Percentiles rank a stretch among this genome's conserved stretches.
These are phyloP conservation scores for Stratiomys singularior DNA, from an alignment of 2,888 invertebrate genomes.

Conservation along the genomic window DNA sequence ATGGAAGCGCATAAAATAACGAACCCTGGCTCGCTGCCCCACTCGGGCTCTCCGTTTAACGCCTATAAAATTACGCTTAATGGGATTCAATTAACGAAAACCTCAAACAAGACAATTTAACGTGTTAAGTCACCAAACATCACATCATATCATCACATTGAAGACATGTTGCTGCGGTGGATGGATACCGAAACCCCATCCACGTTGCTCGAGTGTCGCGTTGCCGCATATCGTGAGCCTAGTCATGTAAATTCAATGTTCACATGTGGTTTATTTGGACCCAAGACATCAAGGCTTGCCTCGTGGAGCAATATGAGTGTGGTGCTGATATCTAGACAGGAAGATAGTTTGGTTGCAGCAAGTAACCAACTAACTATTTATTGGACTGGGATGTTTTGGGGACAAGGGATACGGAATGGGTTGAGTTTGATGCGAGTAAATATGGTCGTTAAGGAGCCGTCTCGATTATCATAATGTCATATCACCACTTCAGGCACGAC, in stretches of 20 bases:
- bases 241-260: constrained; percentile 24
- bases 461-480: constrained; percentile 52
- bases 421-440: constrained; percentile 15
- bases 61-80: constrained; percentile 67
- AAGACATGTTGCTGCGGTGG: not conserved
- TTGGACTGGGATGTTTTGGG: not conserved
- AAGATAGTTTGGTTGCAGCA: not conserved
- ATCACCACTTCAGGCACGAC: constrained; percentile 51
- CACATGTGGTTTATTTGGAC: constrained; percentile 37
- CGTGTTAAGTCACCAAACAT: constrained; percentile 39
- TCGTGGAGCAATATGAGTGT: constrained; percentile 1
- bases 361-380: constrained; percentile 10
- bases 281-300: constrained; percentile 9
- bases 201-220: not conserved
- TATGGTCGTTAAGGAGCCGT: constrained; percentile 40
- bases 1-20: not conserved
- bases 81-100: constrained; percentile 66
- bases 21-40: not conserved
- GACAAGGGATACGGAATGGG: constrained; percentile 6
- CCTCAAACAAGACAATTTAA: constrained; percentile 51
- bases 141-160: constrained; percentile 35
- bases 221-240: not conserved
- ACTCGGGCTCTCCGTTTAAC: constrained; percentile 56
- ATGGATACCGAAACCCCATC: not conserved
- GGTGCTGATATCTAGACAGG: not conserved